phyloP scores from a whole-genome alignment of 1,140 invertebrate genomes.

The Lordiphosa stackelbergi region DNA sequence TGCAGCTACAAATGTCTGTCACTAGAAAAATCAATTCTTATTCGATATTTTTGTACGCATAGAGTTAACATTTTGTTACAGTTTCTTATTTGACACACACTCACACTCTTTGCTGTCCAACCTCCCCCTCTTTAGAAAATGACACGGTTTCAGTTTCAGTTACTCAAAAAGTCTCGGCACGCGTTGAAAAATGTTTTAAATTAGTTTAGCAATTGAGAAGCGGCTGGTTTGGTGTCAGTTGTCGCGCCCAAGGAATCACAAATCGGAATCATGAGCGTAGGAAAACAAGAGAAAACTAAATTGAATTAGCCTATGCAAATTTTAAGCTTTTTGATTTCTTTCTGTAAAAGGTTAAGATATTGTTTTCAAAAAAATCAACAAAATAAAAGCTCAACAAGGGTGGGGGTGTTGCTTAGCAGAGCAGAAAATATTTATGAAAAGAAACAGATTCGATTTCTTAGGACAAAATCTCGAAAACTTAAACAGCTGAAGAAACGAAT shows the following conservation, averaged over 20 bases:
- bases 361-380: too few species aligned
- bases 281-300: slow-evolving; percentile 1
- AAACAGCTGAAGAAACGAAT: too few species aligned
- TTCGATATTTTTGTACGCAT: slow-evolving; percentile 3
- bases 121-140: not conserved
- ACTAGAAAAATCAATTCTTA: slow-evolving; percentile 9
- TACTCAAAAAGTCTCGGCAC: slow-evolving; percentile 2
- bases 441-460: too few species aligned
- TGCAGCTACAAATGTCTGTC: not conserved
- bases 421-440: too few species aligned
- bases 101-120: not conserved
- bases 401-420: too few species aligned
- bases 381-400: too few species aligned
- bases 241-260: slow-evolving; percentile 3
- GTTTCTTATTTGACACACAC: not conserved
- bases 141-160: slow-evolving; percentile 7
- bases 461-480: too few species aligned
- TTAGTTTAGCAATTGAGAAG: slow-evolving; percentile 15
- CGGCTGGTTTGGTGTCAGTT: not conserved
- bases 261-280: not conserved
- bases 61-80: slow-evolving; percentile 6
- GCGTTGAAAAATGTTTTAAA: slow-evolving; percentile 9
- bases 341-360: too few species aligned
- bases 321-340: slow-evolving; percentile 4
- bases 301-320: slow-evolving; percentile 11